Evolutionary conservation across 2,888 invertebrate species (phyloP).

Genomic region (Tuberolachnus salignus): DNA sequence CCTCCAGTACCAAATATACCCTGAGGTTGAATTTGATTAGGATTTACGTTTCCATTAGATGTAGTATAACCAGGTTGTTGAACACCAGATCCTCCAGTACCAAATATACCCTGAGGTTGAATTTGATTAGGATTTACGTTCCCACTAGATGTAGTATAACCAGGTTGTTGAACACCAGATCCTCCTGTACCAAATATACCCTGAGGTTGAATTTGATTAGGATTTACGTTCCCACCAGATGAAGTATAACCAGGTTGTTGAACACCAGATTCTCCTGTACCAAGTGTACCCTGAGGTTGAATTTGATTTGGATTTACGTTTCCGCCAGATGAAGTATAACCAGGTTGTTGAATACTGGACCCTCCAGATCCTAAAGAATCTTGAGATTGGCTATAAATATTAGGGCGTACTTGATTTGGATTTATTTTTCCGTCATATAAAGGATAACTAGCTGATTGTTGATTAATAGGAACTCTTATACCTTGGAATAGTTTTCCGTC

Average conservation of each 20-base stretch:
- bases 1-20: conserved; percentile 3
- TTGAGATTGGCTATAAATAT: no score
- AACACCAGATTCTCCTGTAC: background rate
- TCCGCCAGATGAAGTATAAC: no score
- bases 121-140: background rate
- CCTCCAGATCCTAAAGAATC: no score
- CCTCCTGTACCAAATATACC: background rate
- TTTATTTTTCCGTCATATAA: no score
- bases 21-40: conserved; percentile 8
- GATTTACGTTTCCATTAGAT: background rate
- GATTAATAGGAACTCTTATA: no score
- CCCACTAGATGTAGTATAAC: background rate
- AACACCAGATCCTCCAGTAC: background rate
- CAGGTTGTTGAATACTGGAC: no score
- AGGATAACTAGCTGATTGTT: no score
- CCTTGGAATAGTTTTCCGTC: no score
- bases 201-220: background rate
- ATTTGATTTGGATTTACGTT: background rate
- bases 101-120: background rate
- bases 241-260: background rate
- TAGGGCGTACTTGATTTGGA: no score
- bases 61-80: background rate
- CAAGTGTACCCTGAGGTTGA: conserved; percentile 3
- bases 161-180: background rate
- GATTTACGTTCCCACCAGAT: background rate